phyloP scores from a whole-genome alignment of 2,797 vertebrate species.

The Nothura maculosa region DNA sequence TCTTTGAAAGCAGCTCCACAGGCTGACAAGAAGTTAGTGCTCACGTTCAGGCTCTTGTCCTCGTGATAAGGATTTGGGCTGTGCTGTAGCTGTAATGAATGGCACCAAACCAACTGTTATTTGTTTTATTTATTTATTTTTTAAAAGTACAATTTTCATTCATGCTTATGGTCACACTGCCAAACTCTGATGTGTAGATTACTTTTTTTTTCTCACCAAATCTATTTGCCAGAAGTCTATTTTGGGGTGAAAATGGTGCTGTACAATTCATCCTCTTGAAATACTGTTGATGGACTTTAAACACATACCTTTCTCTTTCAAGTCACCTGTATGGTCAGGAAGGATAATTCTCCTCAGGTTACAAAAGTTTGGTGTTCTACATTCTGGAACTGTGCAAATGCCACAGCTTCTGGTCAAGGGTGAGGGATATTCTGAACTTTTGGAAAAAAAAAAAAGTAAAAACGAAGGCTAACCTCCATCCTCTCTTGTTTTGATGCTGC shows the following conservation, averaged over 20 bases:
- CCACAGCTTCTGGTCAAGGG: neutral
- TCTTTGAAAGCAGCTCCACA: neutral
- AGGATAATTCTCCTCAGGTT: fast-evolving
- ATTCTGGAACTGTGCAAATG: neutral
- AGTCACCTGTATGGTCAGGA: fast-evolving
- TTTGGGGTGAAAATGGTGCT: neutral
- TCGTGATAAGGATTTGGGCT: too few species aligned
- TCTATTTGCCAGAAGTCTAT: neutral
- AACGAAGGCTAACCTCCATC: neutral
- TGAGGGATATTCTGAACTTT: neutral
- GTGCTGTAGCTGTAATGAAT: too few species aligned
- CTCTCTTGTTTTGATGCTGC: neutral
- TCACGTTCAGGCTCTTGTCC: neutral
- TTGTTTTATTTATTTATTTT: neutral
- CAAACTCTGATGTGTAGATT: neutral
- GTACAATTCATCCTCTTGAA: neutral
- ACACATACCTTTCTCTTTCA: fast-evolving
- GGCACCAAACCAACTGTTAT: neutral
- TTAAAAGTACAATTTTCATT: neutral
- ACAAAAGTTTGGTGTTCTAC: neutral
- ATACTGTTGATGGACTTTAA: neutral
- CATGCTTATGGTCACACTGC: neutral
- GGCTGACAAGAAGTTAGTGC: fast-evolving
- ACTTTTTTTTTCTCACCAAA: neutral
- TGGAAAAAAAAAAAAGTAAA: too few species aligned